Evolutionary conservation across 2,113 vertebrate genomes (phyloP), one percentile per base, ranked within the genome.

Genomic region (Ifrita kowaldi): DNA sequence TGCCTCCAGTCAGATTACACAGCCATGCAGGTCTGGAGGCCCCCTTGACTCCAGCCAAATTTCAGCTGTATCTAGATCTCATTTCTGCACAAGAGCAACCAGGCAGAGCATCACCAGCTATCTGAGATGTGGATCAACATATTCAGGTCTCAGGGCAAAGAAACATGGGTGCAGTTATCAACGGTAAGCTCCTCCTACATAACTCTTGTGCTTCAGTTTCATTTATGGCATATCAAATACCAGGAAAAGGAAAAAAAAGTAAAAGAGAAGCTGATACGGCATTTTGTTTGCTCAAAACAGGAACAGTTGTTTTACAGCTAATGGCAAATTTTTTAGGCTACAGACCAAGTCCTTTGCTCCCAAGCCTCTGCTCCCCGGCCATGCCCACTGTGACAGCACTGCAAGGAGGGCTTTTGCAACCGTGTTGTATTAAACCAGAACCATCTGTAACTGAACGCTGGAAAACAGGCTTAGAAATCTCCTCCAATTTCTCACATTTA

Each of bases 371-470:
- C n/a, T 47, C 39, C 39, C 35, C 59, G 44, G 50, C 41, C 27
- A 44, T 1, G 0, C 21, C 28, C 0, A 1, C 41, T 19, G 28
- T 1, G 8, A 73, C 20, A 69, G 27, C 27, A 44, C 47, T 23
- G 4, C 30, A 64, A 50, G 1, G 1, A 13, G 8, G 17, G 65
- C 11, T 79, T 71, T 33, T 55, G 24, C 32, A 86, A 30, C 12
- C 5, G 17, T 8, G 11, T 2, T 32, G 3, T 30, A 24, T 39
- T 69, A 28, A 76, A 28, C 35, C 47, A 63, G 59, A 80, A 55
- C 39, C 18, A 81, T 10, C 42, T 26, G 14, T 37, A 77, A 67
- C 11, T 27, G 20, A 74, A 63, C 0, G 1, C 21, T 63, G 47
- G 47, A 47, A 64, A 75, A 84, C 8, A 41, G 35, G 35, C 33